Evolutionary conservation across 2,113 vertebrate genomes (phyloP), one percentile per base, ranked within the genome.

Genomic region (Aepyceros melampus): DNA sequence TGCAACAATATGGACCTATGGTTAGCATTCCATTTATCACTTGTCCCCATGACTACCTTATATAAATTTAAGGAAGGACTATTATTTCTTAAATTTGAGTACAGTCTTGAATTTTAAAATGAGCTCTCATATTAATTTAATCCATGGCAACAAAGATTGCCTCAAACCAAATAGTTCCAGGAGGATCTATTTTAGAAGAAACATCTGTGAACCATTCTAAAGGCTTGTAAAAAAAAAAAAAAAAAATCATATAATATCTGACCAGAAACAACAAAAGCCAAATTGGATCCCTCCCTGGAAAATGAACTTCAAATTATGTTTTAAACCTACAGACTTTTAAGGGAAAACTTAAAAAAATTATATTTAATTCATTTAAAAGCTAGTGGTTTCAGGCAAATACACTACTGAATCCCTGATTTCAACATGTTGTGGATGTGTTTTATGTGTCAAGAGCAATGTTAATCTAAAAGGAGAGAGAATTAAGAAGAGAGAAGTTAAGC

Each of bases 121-220:
- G 29, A 94, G 51, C 14, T 89, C 88, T 95, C 45, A 93, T 90
- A 91, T 97, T 97, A 95, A 95, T 91, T 92, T 96, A 93, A 97
- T 96, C 62, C 96, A 98, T 95, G 92, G 92, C 87, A 98, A 98
- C 97, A 97, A 87, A 95, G 87, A 96, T 74, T 97, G 94, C 96
- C 87, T 98, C 84, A 97, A 96, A 93, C 94, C 96, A 98, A 98
- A 97, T 85, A 95, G 92, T 97, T 98, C 96, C 95, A 97, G 84
- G 36, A 97, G 71, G 89, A 97, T 96, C 96, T 98, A 95, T 98
- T 98, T 98, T 98, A 97, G 62, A 94, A 96, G 74, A 81, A 98
- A 98, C 98, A 98, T 98, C 98, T 98, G 98, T 98, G 95, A 98
- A 95, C 93, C 93, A 98, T 98, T 98, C 96, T 97, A 96, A 95